These are phyloP conservation scores for Eledona agricola DNA, from an alignment of 2,888 invertebrate species.

Conservation along the genomic window DNA sequence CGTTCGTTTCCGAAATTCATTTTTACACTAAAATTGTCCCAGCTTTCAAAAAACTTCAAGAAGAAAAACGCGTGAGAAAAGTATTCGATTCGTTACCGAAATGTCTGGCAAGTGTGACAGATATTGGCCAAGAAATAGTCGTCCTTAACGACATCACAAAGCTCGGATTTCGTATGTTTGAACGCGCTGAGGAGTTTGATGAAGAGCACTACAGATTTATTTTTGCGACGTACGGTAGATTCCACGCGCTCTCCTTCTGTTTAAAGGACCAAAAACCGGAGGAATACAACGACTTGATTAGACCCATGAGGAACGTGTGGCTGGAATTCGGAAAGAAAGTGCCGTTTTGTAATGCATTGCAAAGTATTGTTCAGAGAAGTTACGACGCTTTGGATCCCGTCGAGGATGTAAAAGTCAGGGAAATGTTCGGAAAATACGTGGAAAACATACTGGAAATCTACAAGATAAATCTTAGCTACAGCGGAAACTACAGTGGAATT, in stretches of 20 bases:
- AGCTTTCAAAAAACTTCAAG: too few relatives aligned
- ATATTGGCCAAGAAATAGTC: too few relatives aligned
- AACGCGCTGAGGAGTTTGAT: constrained; percentile 9
- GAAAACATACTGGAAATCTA: constrained; percentile 7
- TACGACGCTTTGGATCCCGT: constrained; percentile 16
- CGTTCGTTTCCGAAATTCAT: too few relatives aligned
- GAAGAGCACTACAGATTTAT: constrained; percentile 10
- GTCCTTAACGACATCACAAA: too few relatives aligned
- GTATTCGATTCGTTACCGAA: too few relatives aligned
- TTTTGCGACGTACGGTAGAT: constrained; percentile 13
- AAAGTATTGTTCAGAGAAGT: too few relatives aligned
- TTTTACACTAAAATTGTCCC: too few relatives aligned
- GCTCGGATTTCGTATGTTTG: too few relatives aligned
- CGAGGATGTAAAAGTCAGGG: constrained; percentile 25
- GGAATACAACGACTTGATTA: constrained; percentile 1
- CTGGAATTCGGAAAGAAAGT: not conserved
- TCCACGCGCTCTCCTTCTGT: constrained; percentile 5
- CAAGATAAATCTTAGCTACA: not conserved
- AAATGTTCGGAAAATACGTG: constrained; percentile 10
- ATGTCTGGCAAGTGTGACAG: too few relatives aligned
- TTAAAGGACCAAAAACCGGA: constrained; percentile 8
- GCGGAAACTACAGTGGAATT: constrained; percentile 39
- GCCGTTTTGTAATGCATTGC: not conserved
- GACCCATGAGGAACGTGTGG: not conserved
- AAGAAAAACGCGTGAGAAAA: too few relatives aligned